Evolutionary conservation across 2,113 vertebrate species (phyloP).

Genomic region (Haemorhous mexicanus): DNA sequence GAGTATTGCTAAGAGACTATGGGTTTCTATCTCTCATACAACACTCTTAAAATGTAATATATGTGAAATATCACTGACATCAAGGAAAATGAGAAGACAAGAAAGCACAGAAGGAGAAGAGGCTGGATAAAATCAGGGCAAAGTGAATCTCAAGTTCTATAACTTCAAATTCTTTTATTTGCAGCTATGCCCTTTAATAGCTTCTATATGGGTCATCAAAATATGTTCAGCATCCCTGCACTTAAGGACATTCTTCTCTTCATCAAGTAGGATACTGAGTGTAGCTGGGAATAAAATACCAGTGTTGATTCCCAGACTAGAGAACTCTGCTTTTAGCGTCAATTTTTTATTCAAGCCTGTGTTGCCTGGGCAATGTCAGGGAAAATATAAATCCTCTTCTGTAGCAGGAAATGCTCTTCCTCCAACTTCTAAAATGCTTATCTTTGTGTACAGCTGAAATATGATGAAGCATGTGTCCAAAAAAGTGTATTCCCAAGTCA

Average conservation of each 20-base stretch:
- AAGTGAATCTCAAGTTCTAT: background rate
- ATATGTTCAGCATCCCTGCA: conserved; percentile 4
- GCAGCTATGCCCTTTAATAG: background rate
- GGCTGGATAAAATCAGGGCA: background rate
- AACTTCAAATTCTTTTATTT: background rate
- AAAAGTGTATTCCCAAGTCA: conserved; percentile 63
- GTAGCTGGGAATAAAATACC: conserved; percentile 68
- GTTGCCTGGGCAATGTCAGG: conserved; percentile 67
- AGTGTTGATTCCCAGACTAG: conserved; percentile 65
- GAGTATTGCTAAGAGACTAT: background rate
- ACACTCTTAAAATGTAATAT: background rate
- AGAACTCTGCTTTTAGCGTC: conserved; percentile 64
- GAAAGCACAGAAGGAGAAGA: background rate
- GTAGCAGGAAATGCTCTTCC: conserved; percentile 59
- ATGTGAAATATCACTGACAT: background rate
- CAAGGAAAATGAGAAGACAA: background rate
- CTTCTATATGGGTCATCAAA: background rate
- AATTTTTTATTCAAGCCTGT: conserved; percentile 56
- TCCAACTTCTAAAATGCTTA: conserved; percentile 47
- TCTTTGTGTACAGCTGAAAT: conserved; percentile 56
- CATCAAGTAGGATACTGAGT: conserved; percentile 8
- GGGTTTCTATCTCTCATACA: background rate
- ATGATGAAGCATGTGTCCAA: conserved; percentile 43
- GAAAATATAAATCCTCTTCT: conserved; percentile 67
- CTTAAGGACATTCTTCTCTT: conserved; percentile 40